Conservation (phyloP, 2,797 vertebrate genomes). For the Enteromius afrohamiltoni region DNA sequence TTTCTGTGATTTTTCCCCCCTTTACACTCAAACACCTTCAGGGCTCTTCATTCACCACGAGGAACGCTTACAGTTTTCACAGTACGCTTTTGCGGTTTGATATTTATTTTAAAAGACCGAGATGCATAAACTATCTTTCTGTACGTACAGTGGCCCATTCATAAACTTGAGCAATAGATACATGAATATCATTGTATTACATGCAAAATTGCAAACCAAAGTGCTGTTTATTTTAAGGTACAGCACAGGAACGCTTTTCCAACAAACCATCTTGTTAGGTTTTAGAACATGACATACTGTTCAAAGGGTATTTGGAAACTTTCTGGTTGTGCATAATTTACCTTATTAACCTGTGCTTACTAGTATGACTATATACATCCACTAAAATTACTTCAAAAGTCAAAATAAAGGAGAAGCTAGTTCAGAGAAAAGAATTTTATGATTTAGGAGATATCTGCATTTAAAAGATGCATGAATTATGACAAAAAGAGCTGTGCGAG, state of each 20-base stretch:
- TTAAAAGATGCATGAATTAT: background rate
- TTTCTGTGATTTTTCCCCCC: background rate
- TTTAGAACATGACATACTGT: background rate
- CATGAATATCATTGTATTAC: background rate
- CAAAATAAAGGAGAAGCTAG: background rate
- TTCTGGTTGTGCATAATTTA: background rate
- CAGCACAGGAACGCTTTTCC: background rate
- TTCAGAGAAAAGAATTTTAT: background rate
- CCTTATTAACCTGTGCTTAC: background rate
- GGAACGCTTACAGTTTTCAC: conserved; percentile 21
- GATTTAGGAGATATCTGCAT: background rate
- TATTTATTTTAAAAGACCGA: conserved; percentile 8
- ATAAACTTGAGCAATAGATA: background rate
- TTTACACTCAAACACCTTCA: background rate
- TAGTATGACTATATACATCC: background rate
- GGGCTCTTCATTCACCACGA: conserved; percentile 35
- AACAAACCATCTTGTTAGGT: background rate
- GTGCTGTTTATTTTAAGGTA: background rate
- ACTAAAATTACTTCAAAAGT: background rate
- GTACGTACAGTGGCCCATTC: background rate
- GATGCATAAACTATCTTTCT: background rate
- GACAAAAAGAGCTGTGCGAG: background rate
- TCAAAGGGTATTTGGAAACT: background rate
- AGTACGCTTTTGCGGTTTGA: conserved; percentile 20
- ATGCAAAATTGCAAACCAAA: background rate